A percentile compares a stretch with the other conserved stretches of the same genome.
phyloP scores from a whole-genome alignment of 2,888 invertebrate species.

The Auanema sp. region DNA sequence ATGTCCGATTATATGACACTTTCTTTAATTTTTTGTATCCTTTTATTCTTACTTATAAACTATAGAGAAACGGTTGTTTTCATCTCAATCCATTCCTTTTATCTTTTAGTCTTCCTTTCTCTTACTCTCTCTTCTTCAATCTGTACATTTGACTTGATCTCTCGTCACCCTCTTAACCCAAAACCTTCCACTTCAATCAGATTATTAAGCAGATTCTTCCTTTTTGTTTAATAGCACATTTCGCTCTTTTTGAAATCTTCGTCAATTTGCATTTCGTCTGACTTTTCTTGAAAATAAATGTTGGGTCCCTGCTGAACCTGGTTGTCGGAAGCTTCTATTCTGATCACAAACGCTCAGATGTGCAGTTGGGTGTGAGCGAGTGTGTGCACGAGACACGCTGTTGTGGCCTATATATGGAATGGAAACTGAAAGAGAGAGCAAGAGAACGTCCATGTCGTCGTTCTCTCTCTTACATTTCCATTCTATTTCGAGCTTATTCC shows the following conservation, averaged over 20 bases:
- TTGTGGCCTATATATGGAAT: not conserved
- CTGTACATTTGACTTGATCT: constrained; percentile 1
- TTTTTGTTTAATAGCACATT: too few relatives aligned
- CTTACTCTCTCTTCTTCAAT: constrained; percentile 6
- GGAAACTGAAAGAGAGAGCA: constrained; percentile 9
- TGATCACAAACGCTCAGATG: not conserved
- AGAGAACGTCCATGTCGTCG: constrained; percentile 3
- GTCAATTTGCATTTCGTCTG: too few relatives aligned
- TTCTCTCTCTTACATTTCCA: too few relatives aligned
- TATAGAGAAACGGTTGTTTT: not conserved
- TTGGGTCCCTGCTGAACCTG: too few relatives aligned
- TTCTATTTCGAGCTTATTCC: too few relatives aligned
- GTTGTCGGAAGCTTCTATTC: too few relatives aligned
- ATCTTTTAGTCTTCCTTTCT: not conserved
- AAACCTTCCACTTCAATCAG: not conserved
- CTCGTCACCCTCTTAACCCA: not conserved
- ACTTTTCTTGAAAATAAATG: too few relatives aligned
- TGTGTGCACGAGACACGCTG: not conserved
- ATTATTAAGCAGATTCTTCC: too few relatives aligned
- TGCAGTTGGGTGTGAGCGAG: constrained; percentile 5
- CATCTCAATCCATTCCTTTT: not conserved
- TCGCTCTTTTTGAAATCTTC: too few relatives aligned
- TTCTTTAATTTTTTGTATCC: too few relatives aligned
- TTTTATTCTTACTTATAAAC: too few relatives aligned
- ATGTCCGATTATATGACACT: too few relatives aligned